Percentiles rank a stretch among this genome's conserved stretches.
phyloP scores from a whole-genome alignment of 2,797 vertebrate genomes.

The Fistularia commersonii region DNA sequence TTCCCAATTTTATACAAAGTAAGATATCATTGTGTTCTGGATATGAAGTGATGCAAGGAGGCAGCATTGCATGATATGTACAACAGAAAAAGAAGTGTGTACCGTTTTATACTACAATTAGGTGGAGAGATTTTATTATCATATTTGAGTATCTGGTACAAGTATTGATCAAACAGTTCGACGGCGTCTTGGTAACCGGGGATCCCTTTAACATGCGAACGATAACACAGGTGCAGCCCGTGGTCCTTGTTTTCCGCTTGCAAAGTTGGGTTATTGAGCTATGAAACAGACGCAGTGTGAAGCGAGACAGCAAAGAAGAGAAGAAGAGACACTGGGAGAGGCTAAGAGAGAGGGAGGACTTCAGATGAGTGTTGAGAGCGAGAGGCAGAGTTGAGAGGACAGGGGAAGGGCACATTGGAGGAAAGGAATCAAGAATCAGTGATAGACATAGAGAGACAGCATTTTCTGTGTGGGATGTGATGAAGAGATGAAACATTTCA shows the following conservation, averaged over 20 bases:
- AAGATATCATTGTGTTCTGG: no score
- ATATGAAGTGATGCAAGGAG: no score
- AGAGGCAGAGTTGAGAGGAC: constrained; percentile 2
- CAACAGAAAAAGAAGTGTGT: no score
- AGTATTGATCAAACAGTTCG: no score
- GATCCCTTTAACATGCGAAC: no score
- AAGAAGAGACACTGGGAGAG: constrained; percentile 2
- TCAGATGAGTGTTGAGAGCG: constrained; percentile 3
- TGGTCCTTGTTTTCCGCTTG: constrained; percentile 11
- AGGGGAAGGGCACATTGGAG: constrained; percentile 2
- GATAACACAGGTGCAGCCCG: no score
- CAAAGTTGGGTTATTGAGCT: constrained; percentile 31
- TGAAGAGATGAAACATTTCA: constrained; percentile 55
- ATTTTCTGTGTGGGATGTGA: constrained; percentile 34
- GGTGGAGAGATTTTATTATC: no score
- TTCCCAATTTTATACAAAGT: no score
- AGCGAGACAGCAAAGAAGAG: constrained; percentile 3
- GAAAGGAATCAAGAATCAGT: constrained; percentile 6
- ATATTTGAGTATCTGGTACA: background rate
- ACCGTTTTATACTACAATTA: no score
- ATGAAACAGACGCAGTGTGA: constrained; percentile 21
- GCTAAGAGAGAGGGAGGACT: constrained; percentile 9
- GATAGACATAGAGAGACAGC: constrained; percentile 9
- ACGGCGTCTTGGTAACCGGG: background rate
- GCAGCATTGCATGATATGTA: no score